These are phyloP conservation scores for Darevskia mixta DNA, from an alignment of 2,797 vertebrate species.

Conservation along the genomic window DNA sequence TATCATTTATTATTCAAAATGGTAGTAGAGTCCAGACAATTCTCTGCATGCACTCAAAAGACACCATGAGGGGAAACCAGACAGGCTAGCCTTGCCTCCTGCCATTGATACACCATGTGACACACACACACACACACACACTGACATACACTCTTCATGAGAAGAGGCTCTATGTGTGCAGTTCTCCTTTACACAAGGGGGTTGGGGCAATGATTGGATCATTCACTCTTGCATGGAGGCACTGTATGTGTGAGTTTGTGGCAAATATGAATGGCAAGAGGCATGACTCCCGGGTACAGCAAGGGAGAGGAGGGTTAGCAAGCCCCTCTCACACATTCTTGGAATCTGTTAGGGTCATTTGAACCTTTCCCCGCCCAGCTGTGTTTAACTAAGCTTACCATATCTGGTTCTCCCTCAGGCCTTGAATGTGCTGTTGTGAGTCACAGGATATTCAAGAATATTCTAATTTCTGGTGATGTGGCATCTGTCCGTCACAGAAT, in stretches of 20 bases:
- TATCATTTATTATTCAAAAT: background rate
- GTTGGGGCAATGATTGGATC: too few species aligned
- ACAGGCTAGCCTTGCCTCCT: too few species aligned
- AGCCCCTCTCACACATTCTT: background rate
- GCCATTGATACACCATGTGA: background rate
- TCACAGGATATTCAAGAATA: background rate
- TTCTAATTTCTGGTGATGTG: background rate
- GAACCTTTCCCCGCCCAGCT: background rate
- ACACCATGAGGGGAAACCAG: background rate
- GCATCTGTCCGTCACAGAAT: background rate
- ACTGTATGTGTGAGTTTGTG: too few species aligned
- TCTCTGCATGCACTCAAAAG: background rate
- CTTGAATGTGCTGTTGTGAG: background rate
- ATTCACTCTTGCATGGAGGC: too few species aligned
- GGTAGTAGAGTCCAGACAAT: background rate
- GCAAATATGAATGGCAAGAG: background rate
- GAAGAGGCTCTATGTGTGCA: background rate
- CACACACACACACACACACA: background rate
- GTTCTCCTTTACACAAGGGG: background rate
- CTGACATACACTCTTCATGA: too few species aligned
- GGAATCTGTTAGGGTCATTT: background rate
- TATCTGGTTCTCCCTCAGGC: background rate
- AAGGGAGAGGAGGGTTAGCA: background rate
- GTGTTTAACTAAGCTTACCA: background rate
- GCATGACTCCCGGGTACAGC: too few species aligned